These are phyloP conservation scores for Pyralis farinalis DNA, from an alignment of 2,888 invertebrate species.

Conservation along the genomic window DNA sequence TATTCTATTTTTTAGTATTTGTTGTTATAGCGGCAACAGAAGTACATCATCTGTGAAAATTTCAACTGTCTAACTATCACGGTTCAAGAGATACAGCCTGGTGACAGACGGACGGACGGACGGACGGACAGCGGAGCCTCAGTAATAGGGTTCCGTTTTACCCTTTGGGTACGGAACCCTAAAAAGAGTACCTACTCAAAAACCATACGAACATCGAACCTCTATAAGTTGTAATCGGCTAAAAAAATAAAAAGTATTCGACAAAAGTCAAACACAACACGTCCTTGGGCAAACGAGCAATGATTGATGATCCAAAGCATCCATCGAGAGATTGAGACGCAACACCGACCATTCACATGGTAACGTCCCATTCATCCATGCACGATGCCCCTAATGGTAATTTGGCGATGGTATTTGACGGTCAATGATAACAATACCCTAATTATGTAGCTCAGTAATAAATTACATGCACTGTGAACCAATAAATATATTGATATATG, in stretches of 20 bases:
- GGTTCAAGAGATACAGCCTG: too few relatives aligned
- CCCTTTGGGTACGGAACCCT: too few relatives aligned
- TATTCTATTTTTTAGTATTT: too few relatives aligned
- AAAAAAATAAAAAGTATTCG: constrained; percentile 33
- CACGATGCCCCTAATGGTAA: constrained; percentile 29
- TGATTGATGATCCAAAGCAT: constrained; percentile 55
- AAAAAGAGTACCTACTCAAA: too few relatives aligned
- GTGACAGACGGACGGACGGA: too few relatives aligned
- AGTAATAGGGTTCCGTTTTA: too few relatives aligned
- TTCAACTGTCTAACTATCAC: too few relatives aligned
- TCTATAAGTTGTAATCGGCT: too few relatives aligned
- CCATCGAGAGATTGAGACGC: constrained; percentile 53
- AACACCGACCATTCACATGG: constrained; percentile 32
- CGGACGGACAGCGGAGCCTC: too few relatives aligned
- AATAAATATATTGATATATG: constrained; percentile 20
- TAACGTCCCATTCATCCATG: constrained; percentile 42
- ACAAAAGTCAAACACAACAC: constrained; percentile 36
- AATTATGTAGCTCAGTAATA: constrained; percentile 58
- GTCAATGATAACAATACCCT: constrained; percentile 57
- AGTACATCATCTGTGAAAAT: too few relatives aligned
- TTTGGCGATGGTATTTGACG: constrained; percentile 42
- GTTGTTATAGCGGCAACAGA: too few relatives aligned
- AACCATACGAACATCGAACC: too few relatives aligned
- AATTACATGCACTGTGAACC: constrained; percentile 59
- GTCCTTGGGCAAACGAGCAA: constrained; percentile 59